A percentile compares a stretch with the other conserved stretches of the same genome.
Evolutionary conservation across 1,140 invertebrate species (phyloP).

Genomic region (Drepana arcuata): DNA sequence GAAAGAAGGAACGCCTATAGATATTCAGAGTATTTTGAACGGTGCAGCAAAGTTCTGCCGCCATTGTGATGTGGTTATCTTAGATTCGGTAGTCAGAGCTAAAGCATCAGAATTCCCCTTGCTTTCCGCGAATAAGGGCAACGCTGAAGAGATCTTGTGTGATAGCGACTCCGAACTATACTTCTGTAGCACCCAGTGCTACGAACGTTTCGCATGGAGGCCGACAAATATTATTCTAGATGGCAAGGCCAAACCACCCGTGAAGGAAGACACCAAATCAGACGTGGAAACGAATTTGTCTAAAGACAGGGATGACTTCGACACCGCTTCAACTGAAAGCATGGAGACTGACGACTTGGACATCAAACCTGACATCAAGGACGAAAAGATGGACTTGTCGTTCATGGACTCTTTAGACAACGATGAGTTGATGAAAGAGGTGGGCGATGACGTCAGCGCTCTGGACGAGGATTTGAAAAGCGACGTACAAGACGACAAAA

Average conservation of each 20-base stretch:
- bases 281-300: constrained; percentile 57
- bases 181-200: constrained; percentile 90
- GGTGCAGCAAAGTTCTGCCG: constrained; percentile 91
- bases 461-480: constrained; percentile 64
- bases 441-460: constrained; percentile 67
- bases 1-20: constrained; percentile 86
- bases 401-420: constrained; percentile 67
- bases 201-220: constrained; percentile 78
- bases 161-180: constrained; percentile 78
- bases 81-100: constrained; percentile 85
- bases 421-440: constrained; percentile 70
- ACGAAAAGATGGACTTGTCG: constrained; percentile 68
- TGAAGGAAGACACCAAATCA: constrained; percentile 57
- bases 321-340: constrained; percentile 61
- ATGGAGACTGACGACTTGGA: constrained; percentile 70
- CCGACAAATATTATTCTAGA: constrained; percentile 69
- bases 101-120: constrained; percentile 86
- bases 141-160: constrained; percentile 75
- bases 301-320: constrained; percentile 61
- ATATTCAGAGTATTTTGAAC: constrained; percentile 92
- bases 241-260: constrained; percentile 45
- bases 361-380: constrained; percentile 66
- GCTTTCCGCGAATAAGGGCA: constrained; percentile 76
- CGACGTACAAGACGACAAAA: constrained; percentile 70
- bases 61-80: constrained; percentile 91